Base-by-base conservation (phyloP, 2,797 vertebrate species). In the Liparis tanakae region DNA sequence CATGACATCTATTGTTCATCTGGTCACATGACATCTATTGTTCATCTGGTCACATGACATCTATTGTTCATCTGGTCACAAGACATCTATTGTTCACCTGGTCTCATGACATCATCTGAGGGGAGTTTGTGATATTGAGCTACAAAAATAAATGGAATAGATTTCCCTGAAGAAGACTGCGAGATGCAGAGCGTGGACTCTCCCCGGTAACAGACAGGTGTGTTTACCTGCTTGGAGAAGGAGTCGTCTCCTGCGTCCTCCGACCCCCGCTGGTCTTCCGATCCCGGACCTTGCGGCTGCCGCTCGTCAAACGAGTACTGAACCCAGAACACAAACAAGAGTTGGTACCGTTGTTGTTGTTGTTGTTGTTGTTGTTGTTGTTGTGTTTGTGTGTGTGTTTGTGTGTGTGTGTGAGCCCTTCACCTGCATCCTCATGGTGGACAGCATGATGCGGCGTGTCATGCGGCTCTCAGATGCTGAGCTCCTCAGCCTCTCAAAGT, bases 261-360 rank as follows among this genome's bases (percentile, higher is more conserved):
- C 4, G 86, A 94, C 83, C 79, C 94, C 88, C 93, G 84, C 36
- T 86, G 91, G 71, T 77, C 81, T 1, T 60, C 61, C 50, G 85
- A 76, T 48, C 88, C 83, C 25, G 83, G 89, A 79, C 82, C 78
- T 69, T 88, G 93, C 46, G 81, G 91, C 84, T 81, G 95, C 77
- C 95, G 95, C 48, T 97, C 96, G 80, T 98, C 97, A 70, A 98
- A 97, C 30, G 97, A 98, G 83, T 96, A 97, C 92, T 97, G 69
- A 7, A 67, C 5, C 39, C 22, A 65, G 1, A 57, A 22, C 17
- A 44, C 39, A 41, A 17, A 46, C 44, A 36, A 0, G 13, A 18
- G 48, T 56, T 4, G 20, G 6, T 33, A 5, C 2, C 0, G 18
- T 7, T 3, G 25, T 30, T 30, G 25, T 53, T 4, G 8, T 7